Conservation (phyloP, 2,113 vertebrate genomes). For the Serinus canaria region DNA sequence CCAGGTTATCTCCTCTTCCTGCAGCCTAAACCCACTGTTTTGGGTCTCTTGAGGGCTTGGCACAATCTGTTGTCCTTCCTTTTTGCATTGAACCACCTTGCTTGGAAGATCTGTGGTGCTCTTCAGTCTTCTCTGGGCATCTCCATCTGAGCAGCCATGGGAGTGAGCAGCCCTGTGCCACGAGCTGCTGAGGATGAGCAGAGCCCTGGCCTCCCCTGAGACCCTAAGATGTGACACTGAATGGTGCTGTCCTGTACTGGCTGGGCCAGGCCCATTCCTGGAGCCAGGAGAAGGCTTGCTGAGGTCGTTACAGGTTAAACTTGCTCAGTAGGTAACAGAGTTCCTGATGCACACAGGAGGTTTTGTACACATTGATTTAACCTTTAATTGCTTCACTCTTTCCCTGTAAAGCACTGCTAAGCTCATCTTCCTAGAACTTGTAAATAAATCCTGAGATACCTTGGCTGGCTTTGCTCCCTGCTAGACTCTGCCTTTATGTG, state of each 20-base stretch:
- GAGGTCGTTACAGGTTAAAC: not conserved
- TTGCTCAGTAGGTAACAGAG: not conserved
- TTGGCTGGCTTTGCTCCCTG: not conserved
- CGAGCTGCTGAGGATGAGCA: not conserved
- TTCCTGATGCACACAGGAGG: not conserved
- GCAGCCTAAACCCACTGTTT: not conserved
- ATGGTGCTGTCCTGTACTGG: not conserved
- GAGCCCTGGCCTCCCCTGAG: not conserved
- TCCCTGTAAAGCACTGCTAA: not conserved
- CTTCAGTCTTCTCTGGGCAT: not conserved
- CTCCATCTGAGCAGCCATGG: accelerated
- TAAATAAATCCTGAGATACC: not conserved
- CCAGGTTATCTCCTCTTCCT: not conserved
- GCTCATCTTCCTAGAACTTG: not conserved
- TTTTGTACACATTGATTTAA: not conserved
- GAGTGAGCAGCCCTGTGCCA: accelerated
- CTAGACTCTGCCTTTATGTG: not conserved
- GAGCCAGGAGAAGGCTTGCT: not conserved
- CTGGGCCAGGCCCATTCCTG: not conserved
- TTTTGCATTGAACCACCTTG: not conserved
- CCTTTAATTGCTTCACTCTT: not conserved
- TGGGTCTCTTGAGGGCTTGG: not conserved
- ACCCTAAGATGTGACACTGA: not conserved
- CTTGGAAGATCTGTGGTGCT: not conserved
- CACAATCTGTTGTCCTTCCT: not conserved